Base-by-base conservation (phyloP, 2,888 invertebrate genomes). In the Pammene fasciana region DNA sequence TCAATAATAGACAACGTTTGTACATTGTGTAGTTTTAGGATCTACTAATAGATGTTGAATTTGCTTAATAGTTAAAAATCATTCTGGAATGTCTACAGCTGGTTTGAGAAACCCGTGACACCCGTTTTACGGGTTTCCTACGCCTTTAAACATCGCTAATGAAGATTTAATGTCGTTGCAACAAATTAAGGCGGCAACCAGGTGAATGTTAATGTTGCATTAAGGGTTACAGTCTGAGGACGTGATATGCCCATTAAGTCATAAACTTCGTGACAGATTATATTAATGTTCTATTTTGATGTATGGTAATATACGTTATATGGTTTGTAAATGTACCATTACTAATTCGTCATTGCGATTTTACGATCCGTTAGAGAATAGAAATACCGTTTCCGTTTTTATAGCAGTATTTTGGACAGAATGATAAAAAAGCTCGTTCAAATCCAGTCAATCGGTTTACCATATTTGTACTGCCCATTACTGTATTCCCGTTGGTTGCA, bases 211-310 rank as follows among this genome's bases (percentile, higher is more conserved):
- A 68, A 68, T 65, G 68, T 43, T 64, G 45, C 68, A 57, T 68
- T 45, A 68, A 68, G 64, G 68, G 60, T 45, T 67, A 65, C 68
- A 65, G 38, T 64, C 64, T 68, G 50, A 62, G 64, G 57, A 68
- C 68, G 68, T 68, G 68, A 68, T 68, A 70, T 62, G 46, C 59
- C 52, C 66, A 72, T 70, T 70, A 72, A 72, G 60, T 70, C 65
- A 65, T 70, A 70, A 70, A 65, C 54, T 60, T 54, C 45, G 54
- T 50, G 65, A 65, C 65, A 70, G 70, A 65, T 68, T 59, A 68
- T 64, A 45, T 50, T 68, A 52, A 68, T 68, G 68, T 46, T 45
- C 64, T 50, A 54, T 68, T 62, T 57, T 52, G 36, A 57, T 38
- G 52, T 48, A 43, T 43, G 56, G 50, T 68, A 50, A 41, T 18